Conservation (phyloP, 2,797 vertebrate species). For the Ciconia nigra region DNA sequence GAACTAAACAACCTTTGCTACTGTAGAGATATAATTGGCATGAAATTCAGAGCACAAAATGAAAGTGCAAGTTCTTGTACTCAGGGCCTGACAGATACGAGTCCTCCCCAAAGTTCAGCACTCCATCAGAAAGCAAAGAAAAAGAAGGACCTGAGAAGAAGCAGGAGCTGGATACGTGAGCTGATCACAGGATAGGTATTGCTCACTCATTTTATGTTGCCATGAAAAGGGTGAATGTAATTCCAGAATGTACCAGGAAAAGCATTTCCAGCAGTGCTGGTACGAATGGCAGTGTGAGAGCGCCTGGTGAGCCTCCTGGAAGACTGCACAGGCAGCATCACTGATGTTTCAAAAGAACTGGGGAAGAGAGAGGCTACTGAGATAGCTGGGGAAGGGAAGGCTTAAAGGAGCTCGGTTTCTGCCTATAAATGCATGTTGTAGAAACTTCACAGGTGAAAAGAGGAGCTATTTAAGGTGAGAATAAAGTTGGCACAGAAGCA, state of each 20-base stretch:
- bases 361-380: not conserved
- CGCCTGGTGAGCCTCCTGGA: not conserved
- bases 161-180: not conserved
- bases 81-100: not conserved
- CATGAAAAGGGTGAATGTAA: not conserved
- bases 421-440: not conserved
- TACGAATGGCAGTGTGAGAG: not conserved
- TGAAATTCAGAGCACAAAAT: not conserved
- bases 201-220: not conserved
- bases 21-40: not conserved
- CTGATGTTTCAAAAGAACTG: not conserved
- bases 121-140: not conserved
- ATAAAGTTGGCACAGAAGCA: not conserved
- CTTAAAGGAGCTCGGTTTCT: not conserved
- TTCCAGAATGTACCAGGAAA: not conserved
- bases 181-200: not conserved
- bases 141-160: not conserved
- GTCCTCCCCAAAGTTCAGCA: not conserved
- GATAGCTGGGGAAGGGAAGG: not conserved
- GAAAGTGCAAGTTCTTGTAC: not conserved
- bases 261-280: not conserved
- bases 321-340: not conserved
- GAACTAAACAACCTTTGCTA: not conserved
- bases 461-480: not conserved
- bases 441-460: not conserved